phyloP scores from a whole-genome alignment of 1,140 invertebrate species.

The Drosophila sp. region DNA sequence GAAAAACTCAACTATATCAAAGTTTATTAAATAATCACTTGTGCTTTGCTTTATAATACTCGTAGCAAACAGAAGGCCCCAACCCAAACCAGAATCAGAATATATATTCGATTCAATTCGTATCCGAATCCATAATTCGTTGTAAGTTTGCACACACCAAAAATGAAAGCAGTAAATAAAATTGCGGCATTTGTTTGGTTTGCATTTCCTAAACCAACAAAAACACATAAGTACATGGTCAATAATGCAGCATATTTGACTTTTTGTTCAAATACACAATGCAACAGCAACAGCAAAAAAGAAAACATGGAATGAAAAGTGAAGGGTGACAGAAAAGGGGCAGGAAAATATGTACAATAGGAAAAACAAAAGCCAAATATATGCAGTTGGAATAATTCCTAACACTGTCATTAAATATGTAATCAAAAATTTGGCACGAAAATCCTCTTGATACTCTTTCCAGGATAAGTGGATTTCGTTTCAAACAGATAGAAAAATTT shows the following conservation, averaged over 20 bases:
- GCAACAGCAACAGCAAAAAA: too few species aligned
- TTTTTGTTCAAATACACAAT: conserved; percentile 19
- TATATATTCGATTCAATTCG: neutral
- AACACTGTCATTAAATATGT: conserved; percentile 14
- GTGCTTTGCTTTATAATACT: neutral
- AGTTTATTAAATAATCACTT: neutral
- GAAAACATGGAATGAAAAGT: neutral
- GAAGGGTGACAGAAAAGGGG: conserved; percentile 23
- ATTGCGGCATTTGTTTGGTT: conserved; percentile 56
- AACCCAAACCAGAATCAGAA: neutral
- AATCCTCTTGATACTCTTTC: neutral
- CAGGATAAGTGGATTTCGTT: neutral
- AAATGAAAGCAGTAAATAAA: conserved; percentile 48
- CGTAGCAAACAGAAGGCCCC: too few species aligned
- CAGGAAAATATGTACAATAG: conserved; percentile 17
- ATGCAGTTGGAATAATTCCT: conserved; percentile 9
- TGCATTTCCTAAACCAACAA: conserved; percentile 33
- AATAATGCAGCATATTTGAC: conserved; percentile 57
- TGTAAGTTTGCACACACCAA: conserved; percentile 35
- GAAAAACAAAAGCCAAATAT: neutral
- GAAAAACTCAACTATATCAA: neutral
- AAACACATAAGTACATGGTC: conserved; percentile 44
- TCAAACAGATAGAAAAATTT: too few species aligned
- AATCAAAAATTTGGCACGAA: conserved; percentile 1
- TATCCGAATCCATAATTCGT: neutral